Base-by-base conservation (phyloP, 2,888 invertebrate genomes). In the Empis stercorea region DNA sequence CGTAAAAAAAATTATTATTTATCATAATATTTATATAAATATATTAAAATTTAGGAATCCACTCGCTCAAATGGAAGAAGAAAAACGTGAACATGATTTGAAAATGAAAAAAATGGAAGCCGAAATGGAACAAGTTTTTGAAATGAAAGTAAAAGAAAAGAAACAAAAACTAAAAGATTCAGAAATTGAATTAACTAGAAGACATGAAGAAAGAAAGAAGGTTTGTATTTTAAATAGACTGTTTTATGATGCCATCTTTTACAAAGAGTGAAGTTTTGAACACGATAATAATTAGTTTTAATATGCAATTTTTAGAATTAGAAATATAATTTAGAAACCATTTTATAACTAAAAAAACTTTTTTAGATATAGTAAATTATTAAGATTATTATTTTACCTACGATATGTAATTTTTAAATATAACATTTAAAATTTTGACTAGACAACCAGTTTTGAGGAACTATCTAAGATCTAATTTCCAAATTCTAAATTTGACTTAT, bases 41-140 rank as follows among this genome's bases (percentile, higher is more conserved):
- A n/a, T n/a, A n/a, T n/a, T n/a, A n/a, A 34, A n/a, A 34, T 55
- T 44, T 72, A 91, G 91, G 81, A 97, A 97, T 74, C 99, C 99
- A 42, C 74, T 99, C 64, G 92, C 95, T 48, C 95, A 95, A 71
- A 89, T 99, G 86, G 97, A 97, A 67, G 95, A 96, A 66, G 97
- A 97, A 67, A 94, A 93, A 68, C 80, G 88, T 51, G 94, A 95
- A 61, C 96, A 97, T 60, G 93, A 95, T 66, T 77, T 81, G 54
- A 93, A 94, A 71, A 92, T 96, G 88, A 95, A 95, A 73, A 95
- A 95, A 69, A 94, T 94, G 92, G 96, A 97, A 70, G 84, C 84
- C 38, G 96, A 96, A 71, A 94, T 97, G 93, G 96, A 97, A 66
- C 93, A 93, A 73, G 96, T 97, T 54, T 97, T 97, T 71, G 94